A percentile compares a stretch with the other conserved stretches of the same genome.
Evolutionary conservation across 2,797 vertebrate genomes (phyloP).

Genomic region (Phrynocephalus guinanensis): DNA sequence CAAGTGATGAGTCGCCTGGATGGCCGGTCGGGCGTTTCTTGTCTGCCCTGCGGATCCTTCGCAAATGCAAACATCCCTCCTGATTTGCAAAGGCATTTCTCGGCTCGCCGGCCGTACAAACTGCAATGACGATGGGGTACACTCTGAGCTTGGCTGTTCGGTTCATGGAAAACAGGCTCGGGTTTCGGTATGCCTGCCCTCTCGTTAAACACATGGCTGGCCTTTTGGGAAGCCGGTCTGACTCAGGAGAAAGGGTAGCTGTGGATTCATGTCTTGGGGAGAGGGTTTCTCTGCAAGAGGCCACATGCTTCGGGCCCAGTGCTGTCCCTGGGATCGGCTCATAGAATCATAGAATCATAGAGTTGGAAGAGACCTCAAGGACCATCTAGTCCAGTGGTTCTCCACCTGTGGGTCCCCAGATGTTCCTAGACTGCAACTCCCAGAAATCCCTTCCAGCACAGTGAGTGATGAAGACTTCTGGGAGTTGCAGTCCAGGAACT

Average conservation of each 20-base stretch:
- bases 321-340: neutral
- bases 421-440: too few relatives aligned
- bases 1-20: slow-evolving; percentile 35
- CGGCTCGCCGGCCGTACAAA: slow-evolving; percentile 29
- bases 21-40: slow-evolving; percentile 33
- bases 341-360: too few relatives aligned
- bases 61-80: slow-evolving; percentile 60
- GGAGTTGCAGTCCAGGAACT: too few relatives aligned
- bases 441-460: too few relatives aligned
- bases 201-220: slow-evolving; percentile 19
- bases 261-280: too few relatives aligned
- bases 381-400: too few relatives aligned
- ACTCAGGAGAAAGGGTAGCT: too few relatives aligned
- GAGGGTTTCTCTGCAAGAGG: too few relatives aligned
- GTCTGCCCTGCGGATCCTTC: slow-evolving; percentile 56
- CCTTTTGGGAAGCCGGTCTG: too few relatives aligned
- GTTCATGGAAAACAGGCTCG: slow-evolving; percentile 66
- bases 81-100: slow-evolving; percentile 56
- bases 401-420: too few relatives aligned
- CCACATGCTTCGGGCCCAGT: neutral
- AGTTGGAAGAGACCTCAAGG: too few relatives aligned
- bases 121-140: slow-evolving; percentile 27
- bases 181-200: slow-evolving; percentile 55
- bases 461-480: too few relatives aligned
- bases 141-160: slow-evolving; percentile 53